A percentile compares a stretch with the other conserved stretches of the same genome.
Conservation (phyloP, 2,888 invertebrate genomes). For the Graphium colonna region DNA sequence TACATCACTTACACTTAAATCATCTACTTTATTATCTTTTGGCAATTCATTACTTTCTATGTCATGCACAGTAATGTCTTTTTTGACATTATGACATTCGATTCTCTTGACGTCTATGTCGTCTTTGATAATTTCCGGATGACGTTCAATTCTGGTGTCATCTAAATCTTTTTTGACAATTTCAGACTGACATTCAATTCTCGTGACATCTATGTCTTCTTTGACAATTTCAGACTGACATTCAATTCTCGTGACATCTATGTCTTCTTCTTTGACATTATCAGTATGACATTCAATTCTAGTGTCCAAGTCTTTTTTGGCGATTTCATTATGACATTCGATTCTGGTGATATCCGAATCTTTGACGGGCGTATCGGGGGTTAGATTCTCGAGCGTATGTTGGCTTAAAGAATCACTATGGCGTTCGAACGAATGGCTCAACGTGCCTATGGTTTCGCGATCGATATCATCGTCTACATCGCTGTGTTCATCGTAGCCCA, state of each 20-base stretch:
- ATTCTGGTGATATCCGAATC: conserved; percentile 48
- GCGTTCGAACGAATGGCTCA: conserved; percentile 71
- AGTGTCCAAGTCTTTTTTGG: too few relatives aligned
- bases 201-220: conserved; percentile 28
- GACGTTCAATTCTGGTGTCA: too few relatives aligned
- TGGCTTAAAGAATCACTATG: conserved; percentile 67
- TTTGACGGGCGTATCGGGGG: conserved; percentile 66
- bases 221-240: conserved; percentile 26
- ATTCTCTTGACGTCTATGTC: too few relatives aligned
- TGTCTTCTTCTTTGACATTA: conserved; percentile 31
- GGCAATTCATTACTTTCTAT: conserved; percentile 48
- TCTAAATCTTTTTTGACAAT: conserved; percentile 32
- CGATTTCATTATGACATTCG: conserved; percentile 35
- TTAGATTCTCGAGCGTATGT: conserved; percentile 66
- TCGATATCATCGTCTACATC: conserved; percentile 62
- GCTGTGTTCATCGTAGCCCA: conserved; percentile 46
- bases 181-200: too few relatives aligned
- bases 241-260: too few relatives aligned
- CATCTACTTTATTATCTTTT: conserved; percentile 52
- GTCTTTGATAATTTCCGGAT: too few relatives aligned
- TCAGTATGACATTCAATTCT: too few relatives aligned
- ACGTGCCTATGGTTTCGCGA: conserved; percentile 63
- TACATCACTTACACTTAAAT: conserved; percentile 61
- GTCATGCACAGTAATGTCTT: conserved; percentile 24
- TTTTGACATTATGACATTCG: conserved; percentile 25